Percentiles rank a stretch among this genome's conserved stretches.
phyloP scores from a whole-genome alignment of 2,113 vertebrate species.

The Charadrius vociferus region DNA sequence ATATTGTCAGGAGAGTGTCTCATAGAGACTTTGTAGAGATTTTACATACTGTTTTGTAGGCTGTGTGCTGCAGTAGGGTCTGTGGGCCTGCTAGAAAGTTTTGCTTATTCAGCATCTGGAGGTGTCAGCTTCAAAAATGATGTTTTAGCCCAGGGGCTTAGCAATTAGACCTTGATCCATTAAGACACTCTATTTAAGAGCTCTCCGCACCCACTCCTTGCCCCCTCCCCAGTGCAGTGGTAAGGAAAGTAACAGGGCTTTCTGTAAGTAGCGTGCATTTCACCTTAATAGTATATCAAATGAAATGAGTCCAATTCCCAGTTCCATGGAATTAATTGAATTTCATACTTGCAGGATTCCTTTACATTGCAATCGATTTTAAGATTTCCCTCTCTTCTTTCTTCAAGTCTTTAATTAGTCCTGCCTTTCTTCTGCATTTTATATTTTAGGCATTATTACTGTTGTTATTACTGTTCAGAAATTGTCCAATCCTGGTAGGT shows the following conservation, averaged over 20 bases:
- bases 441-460: background rate
- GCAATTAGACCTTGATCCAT: constrained; percentile 20
- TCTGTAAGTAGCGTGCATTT: background rate
- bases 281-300: background rate
- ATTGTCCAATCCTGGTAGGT: background rate
- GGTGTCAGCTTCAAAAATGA: background rate
- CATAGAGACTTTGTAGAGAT: background rate
- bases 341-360: background rate
- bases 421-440: background rate
- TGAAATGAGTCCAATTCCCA: background rate
- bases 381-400: background rate
- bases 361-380: background rate
- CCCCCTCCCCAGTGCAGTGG: background rate
- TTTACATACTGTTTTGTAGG: background rate
- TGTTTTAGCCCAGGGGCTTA: background rate
- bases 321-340: background rate
- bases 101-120: constrained; percentile 38
- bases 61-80: background rate
- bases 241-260: background rate
- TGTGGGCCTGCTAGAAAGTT: background rate
- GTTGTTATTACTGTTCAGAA: background rate
- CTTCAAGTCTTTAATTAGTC: background rate
- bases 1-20: background rate
- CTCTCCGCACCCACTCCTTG: background rate
- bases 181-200: constrained; percentile 20